Base-by-base conservation (phyloP, 2,113 vertebrate species). In the Pongo pygmaeus region DNA sequence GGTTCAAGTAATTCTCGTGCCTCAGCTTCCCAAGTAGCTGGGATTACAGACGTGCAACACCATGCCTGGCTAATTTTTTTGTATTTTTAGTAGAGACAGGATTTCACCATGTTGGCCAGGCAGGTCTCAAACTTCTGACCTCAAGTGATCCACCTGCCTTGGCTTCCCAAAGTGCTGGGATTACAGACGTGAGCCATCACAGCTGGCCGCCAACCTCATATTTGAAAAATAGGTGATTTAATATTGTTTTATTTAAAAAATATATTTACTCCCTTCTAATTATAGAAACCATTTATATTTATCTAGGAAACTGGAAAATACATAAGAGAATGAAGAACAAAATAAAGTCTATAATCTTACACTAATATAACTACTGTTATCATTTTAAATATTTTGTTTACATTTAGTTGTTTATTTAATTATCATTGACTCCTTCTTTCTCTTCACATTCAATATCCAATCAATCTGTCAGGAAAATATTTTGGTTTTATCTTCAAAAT, bases 401-500 rank as follows among this genome's bases (percentile, higher is more conserved):
- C n/a, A 55, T 16, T 64, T 90, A 91, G 77, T 52, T 43, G 22
- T 85, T 78, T 77, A 35, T 89, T 77, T 85, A 64, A 64, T 32
- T 64, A 72, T 85, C 25, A 27, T 20, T 93, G 20, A 84, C 14
- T 77, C 11, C 25, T 85, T 90, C 20, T 78, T 79, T 89, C 3
- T 67, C 27, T 89, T 52, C 61, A 72, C 13, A 80, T 52, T 32
- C 3, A 70, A 23, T 43, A 96, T 78, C 9, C 40, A 89, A 72
- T 27, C 32, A 70, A 85, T 52, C 72, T 72, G 5, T 85, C 61
- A 96, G 50, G n/a, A 70, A 85, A 85, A 64, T 93, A 85, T n/a
- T 89, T 93, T 91, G 17, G 64, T 80, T 93, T 22, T 93, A 78
- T 70, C 50, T 80, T 96, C 50, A 84, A 84, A 84, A 91, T 91